phyloP scores from a whole-genome alignment of 1,140 invertebrate genomes.

The Agrypnia vestita region DNA sequence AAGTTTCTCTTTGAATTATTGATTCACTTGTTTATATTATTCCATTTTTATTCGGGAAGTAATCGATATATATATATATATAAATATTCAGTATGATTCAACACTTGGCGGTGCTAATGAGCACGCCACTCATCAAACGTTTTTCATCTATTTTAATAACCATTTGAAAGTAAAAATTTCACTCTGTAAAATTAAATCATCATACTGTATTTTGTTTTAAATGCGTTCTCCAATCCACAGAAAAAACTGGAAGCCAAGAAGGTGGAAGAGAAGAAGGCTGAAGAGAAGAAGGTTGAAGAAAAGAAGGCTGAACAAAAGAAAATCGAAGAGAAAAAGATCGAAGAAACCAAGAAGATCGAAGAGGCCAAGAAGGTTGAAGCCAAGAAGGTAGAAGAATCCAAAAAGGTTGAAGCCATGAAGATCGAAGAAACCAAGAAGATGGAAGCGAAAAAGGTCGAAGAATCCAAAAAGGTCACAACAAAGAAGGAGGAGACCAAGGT shows the following conservation, averaged over 20 bases:
- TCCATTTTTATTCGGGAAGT: too few species aligned
- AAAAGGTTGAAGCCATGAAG: conserved; percentile 65
- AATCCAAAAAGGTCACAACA: conserved; percentile 62
- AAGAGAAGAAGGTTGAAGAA: conserved; percentile 57
- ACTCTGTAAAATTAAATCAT: too few species aligned
- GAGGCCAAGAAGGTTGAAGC: conserved; percentile 69
- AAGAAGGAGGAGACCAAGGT: conserved; percentile 63
- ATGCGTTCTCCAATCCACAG: not conserved
- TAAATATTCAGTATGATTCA: too few species aligned
- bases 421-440: conserved; percentile 72
- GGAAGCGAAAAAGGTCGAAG: conserved; percentile 67
- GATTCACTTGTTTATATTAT: too few species aligned
- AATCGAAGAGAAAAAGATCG: conserved; percentile 65
- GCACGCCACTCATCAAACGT: too few species aligned
- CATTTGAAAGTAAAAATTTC: too few species aligned
- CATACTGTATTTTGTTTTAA: too few species aligned
- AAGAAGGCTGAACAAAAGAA: conserved; percentile 66
- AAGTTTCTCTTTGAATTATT: too few species aligned
- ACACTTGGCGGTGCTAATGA: too few species aligned
- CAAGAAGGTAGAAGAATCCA: conserved; percentile 65
- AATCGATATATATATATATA: too few species aligned
- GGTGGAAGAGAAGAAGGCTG: conserved; percentile 60
- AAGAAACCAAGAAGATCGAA: conserved; percentile 66
- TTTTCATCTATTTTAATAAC: too few species aligned
- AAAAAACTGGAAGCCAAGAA: conserved; percentile 51